A percentile compares a stretch with the other conserved stretches of the same genome.
phyloP scores from a whole-genome alignment of 2,888 invertebrate species.

The Ectemnius continuus region DNA sequence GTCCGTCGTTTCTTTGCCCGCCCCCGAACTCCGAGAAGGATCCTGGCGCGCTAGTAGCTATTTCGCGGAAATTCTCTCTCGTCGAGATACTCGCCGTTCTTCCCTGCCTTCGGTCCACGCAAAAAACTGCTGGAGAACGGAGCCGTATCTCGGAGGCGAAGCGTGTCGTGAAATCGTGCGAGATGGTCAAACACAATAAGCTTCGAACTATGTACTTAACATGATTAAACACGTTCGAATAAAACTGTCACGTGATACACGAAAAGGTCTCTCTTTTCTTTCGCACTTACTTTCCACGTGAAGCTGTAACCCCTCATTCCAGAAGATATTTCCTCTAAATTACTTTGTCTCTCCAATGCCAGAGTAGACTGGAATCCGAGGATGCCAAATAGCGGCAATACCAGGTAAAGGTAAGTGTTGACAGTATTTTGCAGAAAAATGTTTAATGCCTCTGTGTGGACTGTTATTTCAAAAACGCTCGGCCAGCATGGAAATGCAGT shows the following conservation, averaged over 20 bases:
- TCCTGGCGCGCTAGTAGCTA: constrained; percentile 28
- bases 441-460: constrained; percentile 2
- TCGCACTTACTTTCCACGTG: too few species aligned
- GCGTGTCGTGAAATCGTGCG: constrained; percentile 43
- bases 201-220: constrained; percentile 62
- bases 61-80: constrained; percentile 29
- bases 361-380: neutral
- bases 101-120: neutral
- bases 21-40: constrained; percentile 39
- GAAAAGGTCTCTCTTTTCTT: neutral
- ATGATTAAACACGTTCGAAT: constrained; percentile 55
- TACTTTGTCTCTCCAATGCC: too few species aligned
- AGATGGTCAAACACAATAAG: constrained; percentile 58
- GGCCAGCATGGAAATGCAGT: constrained; percentile 4
- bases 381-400: neutral
- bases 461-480: constrained; percentile 20
- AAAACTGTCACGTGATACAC: constrained; percentile 49
- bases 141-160: constrained; percentile 26
- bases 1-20: constrained; percentile 22
- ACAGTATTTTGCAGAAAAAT: constrained; percentile 1
- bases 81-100: constrained; percentile 16
- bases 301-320: too few species aligned
- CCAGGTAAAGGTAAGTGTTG: constrained; percentile 32
- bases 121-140: neutral
- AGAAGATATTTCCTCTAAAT: too few species aligned